These are phyloP conservation scores for Chrosomus eos DNA, from an alignment of 2,797 vertebrate genomes.

Conservation along the genomic window DNA sequence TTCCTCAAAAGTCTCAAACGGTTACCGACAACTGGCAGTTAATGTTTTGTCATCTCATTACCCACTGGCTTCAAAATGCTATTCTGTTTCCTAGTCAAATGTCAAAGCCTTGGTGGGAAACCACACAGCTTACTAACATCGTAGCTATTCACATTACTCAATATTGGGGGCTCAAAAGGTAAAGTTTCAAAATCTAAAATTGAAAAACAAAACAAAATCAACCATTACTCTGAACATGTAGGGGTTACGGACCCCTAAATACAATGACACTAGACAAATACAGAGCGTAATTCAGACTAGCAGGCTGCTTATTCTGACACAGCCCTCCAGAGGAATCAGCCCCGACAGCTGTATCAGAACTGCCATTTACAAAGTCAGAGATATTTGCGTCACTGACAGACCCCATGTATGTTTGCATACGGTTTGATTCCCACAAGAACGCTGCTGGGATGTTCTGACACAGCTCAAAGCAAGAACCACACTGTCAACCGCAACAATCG, in stretches of 20 bases:
- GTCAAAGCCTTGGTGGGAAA: conserved; percentile 2
- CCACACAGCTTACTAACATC: not conserved
- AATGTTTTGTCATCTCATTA: conserved; percentile 33
- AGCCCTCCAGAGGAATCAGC: conserved; percentile 26
- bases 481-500: not conserved
- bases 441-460: not conserved
- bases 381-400: conserved; percentile 25
- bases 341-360: conserved; percentile 35
- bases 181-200: not conserved
- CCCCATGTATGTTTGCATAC: conserved; percentile 20
- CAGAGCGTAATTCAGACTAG: conserved; percentile 7
- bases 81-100: conserved; percentile 24
- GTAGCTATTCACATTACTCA: not conserved
- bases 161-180: not conserved
- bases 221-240: not conserved
- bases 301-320: conserved; percentile 38
- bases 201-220: not conserved
- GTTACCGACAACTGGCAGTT: conserved; percentile 38
- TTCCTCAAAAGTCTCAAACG: conserved; percentile 42
- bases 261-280: not conserved
- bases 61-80: conserved; percentile 11
- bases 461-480: conserved; percentile 3
- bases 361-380: conserved; percentile 30
- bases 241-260: not conserved
- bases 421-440: not conserved